A percentile compares a stretch with the other conserved stretches of the same genome.
phyloP scores from a whole-genome alignment of 1,140 invertebrate species.

The Anadara kagoshimensis region DNA sequence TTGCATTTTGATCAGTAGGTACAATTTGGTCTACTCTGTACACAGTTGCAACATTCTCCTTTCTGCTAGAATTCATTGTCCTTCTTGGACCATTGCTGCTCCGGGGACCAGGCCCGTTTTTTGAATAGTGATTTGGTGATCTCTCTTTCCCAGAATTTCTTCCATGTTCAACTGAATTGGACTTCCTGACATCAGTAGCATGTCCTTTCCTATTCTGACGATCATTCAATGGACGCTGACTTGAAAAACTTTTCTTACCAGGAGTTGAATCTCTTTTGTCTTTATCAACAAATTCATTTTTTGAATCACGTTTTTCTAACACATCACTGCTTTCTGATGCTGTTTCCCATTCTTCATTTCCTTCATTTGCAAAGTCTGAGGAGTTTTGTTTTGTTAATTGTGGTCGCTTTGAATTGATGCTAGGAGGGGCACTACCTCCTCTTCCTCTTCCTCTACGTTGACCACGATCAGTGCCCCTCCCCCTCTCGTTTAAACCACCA shows the following conservation, averaged over 20 bases:
- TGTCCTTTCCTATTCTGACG: constrained; percentile 60
- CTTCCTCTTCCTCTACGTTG: constrained; percentile 64
- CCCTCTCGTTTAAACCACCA: constrained; percentile 49
- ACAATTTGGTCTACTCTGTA: constrained; percentile 79
- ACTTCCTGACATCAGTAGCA: constrained; percentile 13
- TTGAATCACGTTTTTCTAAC: constrained; percentile 66
- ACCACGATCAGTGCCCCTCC: constrained; percentile 50
- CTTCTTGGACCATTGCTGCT: constrained; percentile 57
- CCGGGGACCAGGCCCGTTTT: constrained; percentile 66
- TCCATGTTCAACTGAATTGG: constrained; percentile 31
- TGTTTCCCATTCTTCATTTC: constrained; percentile 79
- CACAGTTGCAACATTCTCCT: constrained; percentile 72
- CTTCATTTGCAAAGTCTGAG: constrained; percentile 76
- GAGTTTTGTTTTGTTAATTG: constrained; percentile 72
- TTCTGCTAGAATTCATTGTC: constrained; percentile 56
- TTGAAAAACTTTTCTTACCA: constrained; percentile 72
- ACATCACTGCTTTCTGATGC: constrained; percentile 79
- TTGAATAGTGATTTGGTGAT: constrained; percentile 59
- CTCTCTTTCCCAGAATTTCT: constrained; percentile 60
- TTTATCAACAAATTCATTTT: constrained; percentile 64
- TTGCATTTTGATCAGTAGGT: constrained; percentile 76
- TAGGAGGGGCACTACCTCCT: constrained; percentile 55
- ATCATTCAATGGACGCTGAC: constrained; percentile 71
- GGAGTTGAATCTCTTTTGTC: constrained; percentile 56
- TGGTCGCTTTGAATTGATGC: constrained; percentile 53